These are phyloP conservation scores for Cossypha niveicapilla DNA, from an alignment of 2,797 vertebrate species.

Conservation along the genomic window DNA sequence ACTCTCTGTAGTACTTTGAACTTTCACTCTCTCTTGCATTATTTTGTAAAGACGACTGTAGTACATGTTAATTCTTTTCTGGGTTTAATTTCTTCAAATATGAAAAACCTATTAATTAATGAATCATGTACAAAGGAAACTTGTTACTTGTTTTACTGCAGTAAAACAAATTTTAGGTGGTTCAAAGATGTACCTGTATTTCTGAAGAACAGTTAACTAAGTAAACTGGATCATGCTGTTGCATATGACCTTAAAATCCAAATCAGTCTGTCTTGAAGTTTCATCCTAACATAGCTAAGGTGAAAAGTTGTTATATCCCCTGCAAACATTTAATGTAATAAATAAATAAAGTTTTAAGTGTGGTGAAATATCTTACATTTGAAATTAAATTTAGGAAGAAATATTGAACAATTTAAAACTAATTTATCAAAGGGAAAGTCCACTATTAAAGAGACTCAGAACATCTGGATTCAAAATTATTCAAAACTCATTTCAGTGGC, in stretches of 20 bases:
- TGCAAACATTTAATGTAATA: background rate
- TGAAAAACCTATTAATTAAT: background rate
- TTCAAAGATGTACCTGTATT: background rate
- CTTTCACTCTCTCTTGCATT: background rate
- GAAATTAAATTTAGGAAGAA: background rate
- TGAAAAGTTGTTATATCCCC: background rate
- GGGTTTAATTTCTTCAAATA: background rate
- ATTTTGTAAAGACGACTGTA: background rate
- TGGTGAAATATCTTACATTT: background rate
- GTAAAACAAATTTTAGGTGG: background rate
- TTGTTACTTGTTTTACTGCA: background rate
- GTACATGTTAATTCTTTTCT: background rate
- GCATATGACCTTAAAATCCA: background rate
- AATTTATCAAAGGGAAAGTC: background rate
- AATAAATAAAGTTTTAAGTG: background rate
- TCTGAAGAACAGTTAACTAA: background rate
- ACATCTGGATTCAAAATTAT: background rate
- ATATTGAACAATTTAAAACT: background rate
- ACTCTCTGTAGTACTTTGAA: background rate
- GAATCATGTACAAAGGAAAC: background rate
- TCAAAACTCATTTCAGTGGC: background rate
- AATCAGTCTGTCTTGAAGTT: background rate
- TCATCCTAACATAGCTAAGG: background rate
- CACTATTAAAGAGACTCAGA: background rate
- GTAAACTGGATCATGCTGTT: background rate